Conservation (phyloP, 2,888 invertebrate genomes). For the Empis stercorea region DNA sequence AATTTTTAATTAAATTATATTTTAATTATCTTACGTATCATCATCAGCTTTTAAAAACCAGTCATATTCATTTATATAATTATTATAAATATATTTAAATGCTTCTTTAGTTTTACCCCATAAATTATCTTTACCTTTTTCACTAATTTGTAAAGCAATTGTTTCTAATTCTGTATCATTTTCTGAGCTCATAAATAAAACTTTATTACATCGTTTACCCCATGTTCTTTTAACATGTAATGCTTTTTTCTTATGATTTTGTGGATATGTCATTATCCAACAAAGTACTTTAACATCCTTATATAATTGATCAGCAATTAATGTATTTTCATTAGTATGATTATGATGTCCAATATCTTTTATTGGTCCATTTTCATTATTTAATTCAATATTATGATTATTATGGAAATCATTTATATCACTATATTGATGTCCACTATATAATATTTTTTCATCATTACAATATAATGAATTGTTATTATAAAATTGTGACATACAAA, state of each 20-base stretch:
- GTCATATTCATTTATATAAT: conserved; percentile 69
- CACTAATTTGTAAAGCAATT: conserved; percentile 62
- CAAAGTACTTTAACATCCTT: conserved; percentile 72
- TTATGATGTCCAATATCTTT: conserved; percentile 25
- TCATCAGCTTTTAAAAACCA: conserved; percentile 97
- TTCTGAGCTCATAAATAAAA: conserved; percentile 71
- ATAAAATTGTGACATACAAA: conserved; percentile 1
- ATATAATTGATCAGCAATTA: conserved; percentile 39
- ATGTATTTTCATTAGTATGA: conserved; percentile 48
- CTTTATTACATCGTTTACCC: conserved; percentile 75
- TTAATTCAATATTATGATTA: conserved; percentile 21
- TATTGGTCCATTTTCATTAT: conserved; percentile 21
- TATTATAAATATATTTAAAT: conserved; percentile 68
- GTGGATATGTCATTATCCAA: conserved; percentile 87
- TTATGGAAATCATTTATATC: conserved; percentile 21
- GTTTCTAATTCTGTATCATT: conserved; percentile 62
- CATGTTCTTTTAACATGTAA: conserved; percentile 83
- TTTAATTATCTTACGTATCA: conserved; percentile 66
- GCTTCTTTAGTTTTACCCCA: conserved; percentile 94
- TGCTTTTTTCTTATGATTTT: conserved; percentile 78
- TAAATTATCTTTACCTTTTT: conserved; percentile 71
- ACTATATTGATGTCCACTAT: neutral
- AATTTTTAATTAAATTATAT: too few relatives aligned
- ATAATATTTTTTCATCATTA: too few relatives aligned
- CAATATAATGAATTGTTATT: too few relatives aligned